phyloP scores from a whole-genome alignment of 2,797 vertebrate species.

The Taenioides sp. region DNA sequence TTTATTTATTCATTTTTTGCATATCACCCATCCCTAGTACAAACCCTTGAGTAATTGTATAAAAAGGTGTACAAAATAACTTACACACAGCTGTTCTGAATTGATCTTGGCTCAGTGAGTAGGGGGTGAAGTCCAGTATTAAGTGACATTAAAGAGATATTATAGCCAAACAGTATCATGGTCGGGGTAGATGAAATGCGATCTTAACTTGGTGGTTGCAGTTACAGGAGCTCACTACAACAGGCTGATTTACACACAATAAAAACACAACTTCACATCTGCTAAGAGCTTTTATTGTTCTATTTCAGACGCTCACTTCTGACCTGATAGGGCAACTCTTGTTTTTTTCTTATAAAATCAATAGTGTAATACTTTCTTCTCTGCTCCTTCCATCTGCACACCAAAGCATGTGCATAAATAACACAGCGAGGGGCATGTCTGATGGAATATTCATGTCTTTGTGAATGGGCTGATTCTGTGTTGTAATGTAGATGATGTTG shows the following conservation, averaged over 20 bases:
- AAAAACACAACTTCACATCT: slow-evolving; percentile 36
- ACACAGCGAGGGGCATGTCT: neutral
- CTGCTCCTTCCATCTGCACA: slow-evolving; percentile 27
- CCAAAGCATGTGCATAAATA: slow-evolving; percentile 7
- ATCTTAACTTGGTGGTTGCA: slow-evolving; percentile 51
- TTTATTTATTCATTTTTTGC: neutral
- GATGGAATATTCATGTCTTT: slow-evolving; percentile 6
- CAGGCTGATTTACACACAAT: slow-evolving; percentile 50
- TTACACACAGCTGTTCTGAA: slow-evolving; percentile 23
- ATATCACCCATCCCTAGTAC: neutral
- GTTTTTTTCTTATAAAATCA: slow-evolving; percentile 1
- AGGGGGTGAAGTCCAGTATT: slow-evolving; percentile 33
- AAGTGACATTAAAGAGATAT: slow-evolving; percentile 65
- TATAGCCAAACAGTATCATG: slow-evolving; percentile 59
- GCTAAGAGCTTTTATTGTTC: slow-evolving; percentile 27
- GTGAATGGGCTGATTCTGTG: slow-evolving; percentile 4
- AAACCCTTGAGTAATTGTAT: neutral
- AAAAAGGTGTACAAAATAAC: neutral
- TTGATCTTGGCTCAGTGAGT: slow-evolving; percentile 31
- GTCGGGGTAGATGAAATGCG: slow-evolving; percentile 58
- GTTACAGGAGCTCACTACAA: slow-evolving; percentile 50
- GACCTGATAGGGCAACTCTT: slow-evolving; percentile 14
- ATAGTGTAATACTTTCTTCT: slow-evolving; percentile 8
- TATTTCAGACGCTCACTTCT: slow-evolving; percentile 2
- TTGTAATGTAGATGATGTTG: neutral